Base-by-base conservation (phyloP, 2,113 vertebrate genomes). In the Catharus bicknelli region DNA sequence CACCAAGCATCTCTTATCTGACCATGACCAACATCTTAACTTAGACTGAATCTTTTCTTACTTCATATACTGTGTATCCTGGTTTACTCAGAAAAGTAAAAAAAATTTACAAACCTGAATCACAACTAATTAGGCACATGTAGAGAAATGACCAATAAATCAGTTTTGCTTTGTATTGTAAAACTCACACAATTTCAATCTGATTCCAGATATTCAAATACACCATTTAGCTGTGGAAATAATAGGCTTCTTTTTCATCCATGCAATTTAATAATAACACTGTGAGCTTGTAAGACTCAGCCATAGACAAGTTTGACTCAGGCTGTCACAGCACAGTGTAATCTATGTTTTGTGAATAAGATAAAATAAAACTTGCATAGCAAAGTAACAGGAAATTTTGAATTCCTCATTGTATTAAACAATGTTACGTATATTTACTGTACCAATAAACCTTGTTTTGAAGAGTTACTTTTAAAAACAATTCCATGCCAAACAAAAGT, bases 401-500 rank as follows among this genome's bases (percentile, higher is more conserved):
- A 32, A 17, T 43, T 86, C 66, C 43, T 67, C 23, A 23, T 26
- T 32, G 6, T 25, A 15, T 38, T 3, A 2, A 73, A 32, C 7
- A 51, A 76, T 23, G 2, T 38, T 54, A 77, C 38, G 8, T 48
- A 7, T 50, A 47, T 85, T 74, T 53, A 34, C 7, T 58, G 27
- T 40, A 25, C 25, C 25, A 64, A 19, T 43, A 32, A 70, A 51
- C 3, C 12, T 86, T 86, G 9, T 57, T 88, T 86, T 70, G 34
- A 66, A 63, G 7, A 55, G 5, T 57, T 50, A n/a, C 0, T 58
- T 90, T 53, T 22, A 43, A 75, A 51, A 59, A 7, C 11, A 50
- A 30, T 45, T 29, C 63, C 3, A 8, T 15, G 15, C 0, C 0
- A 21, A n/a, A 13, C 32, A 38, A 64, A 54, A 54, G 6, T 32